Evolutionary conservation across 2,888 invertebrate genomes (phyloP).

Genomic region (Rambutsinella grinnellia): DNA sequence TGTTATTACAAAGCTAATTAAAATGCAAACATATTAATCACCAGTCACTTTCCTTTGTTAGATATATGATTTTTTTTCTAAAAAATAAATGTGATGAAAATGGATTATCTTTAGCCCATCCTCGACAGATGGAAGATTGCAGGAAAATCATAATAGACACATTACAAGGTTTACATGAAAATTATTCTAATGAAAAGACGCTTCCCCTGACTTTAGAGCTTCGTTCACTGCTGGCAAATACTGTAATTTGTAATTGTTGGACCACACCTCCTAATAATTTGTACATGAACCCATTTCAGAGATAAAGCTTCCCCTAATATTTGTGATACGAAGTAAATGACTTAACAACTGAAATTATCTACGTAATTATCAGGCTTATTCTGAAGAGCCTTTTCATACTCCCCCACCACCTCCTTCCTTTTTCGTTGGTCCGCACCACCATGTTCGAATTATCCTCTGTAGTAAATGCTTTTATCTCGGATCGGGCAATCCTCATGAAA

Average conservation of each 20-base stretch:
- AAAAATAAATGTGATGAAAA: not conserved
- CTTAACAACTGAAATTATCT: slow-evolving; percentile 44
- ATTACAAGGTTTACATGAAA: slow-evolving; percentile 12
- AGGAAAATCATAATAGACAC: slow-evolving; percentile 33
- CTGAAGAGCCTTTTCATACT: slow-evolving; percentile 32
- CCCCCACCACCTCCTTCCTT: slow-evolving; percentile 38
- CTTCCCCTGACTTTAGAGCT: too few relatives aligned
- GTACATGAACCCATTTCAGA: slow-evolving; percentile 13
- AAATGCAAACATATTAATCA: slow-evolving; percentile 65
- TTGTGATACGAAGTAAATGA: slow-evolving; percentile 27
- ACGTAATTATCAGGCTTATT: slow-evolving; percentile 13
- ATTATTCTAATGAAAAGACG: slow-evolving; percentile 9
- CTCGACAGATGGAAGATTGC: slow-evolving; percentile 48
- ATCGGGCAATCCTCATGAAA: slow-evolving; percentile 24
- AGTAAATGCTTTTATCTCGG: slow-evolving; percentile 13
- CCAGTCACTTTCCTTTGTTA: slow-evolving; percentile 35
- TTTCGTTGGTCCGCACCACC: slow-evolving; percentile 9
- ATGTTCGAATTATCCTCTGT: not conserved
- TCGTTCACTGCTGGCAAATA: slow-evolving; percentile 23
- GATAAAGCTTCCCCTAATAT: not conserved
- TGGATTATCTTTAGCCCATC: too few relatives aligned
- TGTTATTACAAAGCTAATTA: slow-evolving; percentile 62
- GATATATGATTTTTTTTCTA: not conserved
- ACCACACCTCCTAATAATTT: slow-evolving; percentile 47
- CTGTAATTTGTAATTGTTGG: slow-evolving; percentile 54